A percentile compares a stretch with the other conserved stretches of the same genome.
phyloP scores from a whole-genome alignment of 2,888 invertebrate genomes.

The Diogma glabrata region DNA sequence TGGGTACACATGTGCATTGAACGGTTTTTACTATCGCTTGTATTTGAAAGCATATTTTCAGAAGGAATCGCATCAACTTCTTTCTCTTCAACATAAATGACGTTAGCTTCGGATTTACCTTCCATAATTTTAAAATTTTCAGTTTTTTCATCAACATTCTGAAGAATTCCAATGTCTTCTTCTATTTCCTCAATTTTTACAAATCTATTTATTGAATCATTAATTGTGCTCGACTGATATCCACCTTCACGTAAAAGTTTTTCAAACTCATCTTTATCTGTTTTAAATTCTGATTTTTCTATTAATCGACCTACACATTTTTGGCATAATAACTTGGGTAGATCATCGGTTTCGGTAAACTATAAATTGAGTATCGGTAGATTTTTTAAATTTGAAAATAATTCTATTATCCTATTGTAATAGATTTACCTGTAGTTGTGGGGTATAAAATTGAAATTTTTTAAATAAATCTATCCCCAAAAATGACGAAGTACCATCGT shows the following conservation, averaged over 20 bases:
- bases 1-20: constrained; percentile 23
- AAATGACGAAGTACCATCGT: constrained; percentile 17
- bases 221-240: too few species aligned
- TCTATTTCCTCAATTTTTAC: constrained; percentile 17
- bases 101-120: background rate
- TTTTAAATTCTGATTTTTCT: constrained; percentile 25
- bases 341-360: constrained; percentile 23
- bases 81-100: background rate
- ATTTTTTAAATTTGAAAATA: too few species aligned
- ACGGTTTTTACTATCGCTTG: too few species aligned
- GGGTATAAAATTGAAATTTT: constrained; percentile 15
- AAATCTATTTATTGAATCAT: too few species aligned
- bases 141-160: background rate
- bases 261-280: constrained; percentile 24
- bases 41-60: background rate
- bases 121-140: background rate
- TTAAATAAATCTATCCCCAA: constrained; percentile 4
- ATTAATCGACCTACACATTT: constrained; percentile 25
- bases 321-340: constrained; percentile 26
- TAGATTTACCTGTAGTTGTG: constrained; percentile 14
- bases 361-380: constrained; percentile 12
- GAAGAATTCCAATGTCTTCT: background rate
- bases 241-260: constrained; percentile 21
- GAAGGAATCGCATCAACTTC: background rate
- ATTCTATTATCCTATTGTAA: background rate